Conservation (phyloP, 1,140 invertebrate genomes). For the Tetranychus urticae region DNA sequence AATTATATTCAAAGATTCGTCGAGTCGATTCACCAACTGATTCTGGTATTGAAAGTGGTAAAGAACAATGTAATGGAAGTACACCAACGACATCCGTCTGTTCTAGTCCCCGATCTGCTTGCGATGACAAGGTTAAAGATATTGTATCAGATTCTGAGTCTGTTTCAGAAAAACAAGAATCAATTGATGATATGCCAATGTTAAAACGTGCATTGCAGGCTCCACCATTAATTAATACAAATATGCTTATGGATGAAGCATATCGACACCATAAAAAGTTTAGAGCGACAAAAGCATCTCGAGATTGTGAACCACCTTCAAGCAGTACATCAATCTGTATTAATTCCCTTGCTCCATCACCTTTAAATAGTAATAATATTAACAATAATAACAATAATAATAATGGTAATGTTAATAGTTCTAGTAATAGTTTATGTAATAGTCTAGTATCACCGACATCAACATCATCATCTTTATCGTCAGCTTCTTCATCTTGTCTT, state of each 20-base stretch:
- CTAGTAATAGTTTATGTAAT: not conserved
- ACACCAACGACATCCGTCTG: slow-evolving; percentile 38
- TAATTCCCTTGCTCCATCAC: not conserved
- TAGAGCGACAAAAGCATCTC: slow-evolving; percentile 27
- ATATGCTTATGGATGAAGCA: slow-evolving; percentile 71
- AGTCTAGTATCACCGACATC: not conserved
- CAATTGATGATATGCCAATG: slow-evolving; percentile 73
- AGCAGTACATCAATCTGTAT: slow-evolving; percentile 6
- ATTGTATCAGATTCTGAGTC: slow-evolving; percentile 9
- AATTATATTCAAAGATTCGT: slow-evolving; percentile 26
- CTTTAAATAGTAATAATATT: not conserved
- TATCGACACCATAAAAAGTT: slow-evolving; percentile 89
- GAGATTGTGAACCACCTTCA: slow-evolving; percentile 16
- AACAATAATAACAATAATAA: not conserved
- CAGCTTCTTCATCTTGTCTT: not conserved
- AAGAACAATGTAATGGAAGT: slow-evolving; percentile 27
- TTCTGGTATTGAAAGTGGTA: slow-evolving; percentile 75
- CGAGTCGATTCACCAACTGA: slow-evolving; percentile 70
- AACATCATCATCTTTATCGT: not conserved
- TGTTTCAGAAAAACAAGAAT: not conserved
- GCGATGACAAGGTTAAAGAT: slow-evolving; percentile 39
- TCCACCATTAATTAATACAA: slow-evolving; percentile 45
- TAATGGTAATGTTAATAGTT: not conserved
- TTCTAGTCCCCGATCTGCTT: slow-evolving; percentile 48
- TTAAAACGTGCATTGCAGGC: slow-evolving; percentile 70